Evolutionary conservation across 2,797 vertebrate species (phyloP).

Genomic region (Artibeus lituratus): DNA sequence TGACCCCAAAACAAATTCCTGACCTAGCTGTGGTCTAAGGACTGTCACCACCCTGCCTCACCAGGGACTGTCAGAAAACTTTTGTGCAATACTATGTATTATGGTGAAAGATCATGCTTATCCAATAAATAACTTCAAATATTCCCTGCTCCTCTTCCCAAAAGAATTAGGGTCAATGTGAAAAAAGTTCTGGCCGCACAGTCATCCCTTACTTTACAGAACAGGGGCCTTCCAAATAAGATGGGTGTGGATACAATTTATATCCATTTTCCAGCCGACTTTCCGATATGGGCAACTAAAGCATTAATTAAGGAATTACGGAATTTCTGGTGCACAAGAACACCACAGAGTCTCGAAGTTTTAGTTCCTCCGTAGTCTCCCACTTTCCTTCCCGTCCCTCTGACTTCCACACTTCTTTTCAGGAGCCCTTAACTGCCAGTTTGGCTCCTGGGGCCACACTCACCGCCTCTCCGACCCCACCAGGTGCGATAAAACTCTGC

Average conservation of each 20-base stretch:
- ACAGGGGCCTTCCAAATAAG: not conserved
- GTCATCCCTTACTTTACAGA: not conserved
- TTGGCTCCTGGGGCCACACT: not conserved
- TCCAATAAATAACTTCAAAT: not conserved
- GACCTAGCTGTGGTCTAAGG: not conserved
- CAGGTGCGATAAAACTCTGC: not conserved
- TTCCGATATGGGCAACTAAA: not conserved
- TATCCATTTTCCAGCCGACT: not conserved
- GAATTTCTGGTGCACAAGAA: not conserved
- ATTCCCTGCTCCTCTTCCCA: not conserved
- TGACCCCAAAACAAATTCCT: not conserved
- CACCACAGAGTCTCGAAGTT: not conserved
- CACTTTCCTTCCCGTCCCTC: not conserved
- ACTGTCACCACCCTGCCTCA: not conserved
- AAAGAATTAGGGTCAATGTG: not conserved
- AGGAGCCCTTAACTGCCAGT: not conserved
- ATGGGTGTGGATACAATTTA: not conserved
- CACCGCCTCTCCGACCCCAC: not conserved
- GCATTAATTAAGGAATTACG: not conserved
- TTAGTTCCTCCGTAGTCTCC: not conserved
- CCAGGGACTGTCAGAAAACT: not conserved
- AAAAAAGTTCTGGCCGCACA: not conserved
- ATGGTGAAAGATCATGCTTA: not conserved
- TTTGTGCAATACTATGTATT: not conserved
- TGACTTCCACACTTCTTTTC: not conserved